Evolutionary conservation across 2,797 vertebrate species (phyloP), one percentile per base, ranked within the genome.

Genomic region (Anguilla pacifica): DNA sequence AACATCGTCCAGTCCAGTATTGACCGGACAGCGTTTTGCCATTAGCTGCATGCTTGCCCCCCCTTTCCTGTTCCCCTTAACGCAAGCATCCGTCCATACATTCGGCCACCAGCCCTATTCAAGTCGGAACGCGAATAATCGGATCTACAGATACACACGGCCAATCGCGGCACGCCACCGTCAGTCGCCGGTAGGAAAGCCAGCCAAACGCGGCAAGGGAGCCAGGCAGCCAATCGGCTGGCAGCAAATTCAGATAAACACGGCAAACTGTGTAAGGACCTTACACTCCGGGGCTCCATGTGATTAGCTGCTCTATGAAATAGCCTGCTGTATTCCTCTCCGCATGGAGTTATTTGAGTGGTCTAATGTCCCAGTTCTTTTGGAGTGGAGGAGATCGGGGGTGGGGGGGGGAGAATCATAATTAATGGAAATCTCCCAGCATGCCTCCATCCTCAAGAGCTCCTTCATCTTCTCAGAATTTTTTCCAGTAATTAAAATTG

Each of bases 381-480:
- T 46, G 39, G 77, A 81, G 77, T 19, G 59, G 59, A 61, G 59
- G 4, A 4, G 19, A 53, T 7, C 6, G 22, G 28, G 6, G 17
- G 55, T 1, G 72, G 43, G 3, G 43, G 28, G 6, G 25, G n/a
- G 25, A n/a, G n/a, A 81, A 79, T 17, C 31, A 79, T 79, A 79
- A 79, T 79, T 82, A 49, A 82, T 82, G 79, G 79, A 82, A 82
- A 82, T 82, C 10, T 22, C 79, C 46, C 79, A 82, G 79, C 79
- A 49, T 49, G 79, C 22, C 25, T 49, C 79, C 46, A 51, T 51
- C 79, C 79, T 82, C 19, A 46, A 82, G 79, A 82, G 79, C 79
- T 82, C 46, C 79, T 82, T 25, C 43, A 82, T 9, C 49, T 51
- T 51, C 19, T 25, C 46, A 10, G 46, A 25, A 25, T 82, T 82